Conservation (phyloP, 1,140 invertebrate species). For the Prorops nasuta region DNA sequence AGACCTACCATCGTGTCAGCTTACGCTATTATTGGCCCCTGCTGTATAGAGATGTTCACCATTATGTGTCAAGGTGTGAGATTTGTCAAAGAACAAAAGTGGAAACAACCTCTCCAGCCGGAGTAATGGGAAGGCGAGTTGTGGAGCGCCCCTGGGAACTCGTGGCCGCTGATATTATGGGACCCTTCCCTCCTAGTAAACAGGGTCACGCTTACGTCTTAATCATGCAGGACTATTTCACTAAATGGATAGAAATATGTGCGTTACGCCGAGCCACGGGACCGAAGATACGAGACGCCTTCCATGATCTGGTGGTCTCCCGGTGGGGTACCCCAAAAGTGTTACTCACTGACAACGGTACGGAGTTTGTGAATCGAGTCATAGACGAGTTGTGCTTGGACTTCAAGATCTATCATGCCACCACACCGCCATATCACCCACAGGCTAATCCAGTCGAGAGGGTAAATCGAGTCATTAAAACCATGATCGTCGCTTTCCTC, state of each 20-base stretch:
- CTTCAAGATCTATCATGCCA: not conserved
- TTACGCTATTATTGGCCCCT: constrained; percentile 13
- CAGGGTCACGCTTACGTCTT: constrained; percentile 33
- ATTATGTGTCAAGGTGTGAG: constrained; percentile 14
- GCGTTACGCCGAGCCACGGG: constrained; percentile 9
- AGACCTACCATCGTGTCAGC: constrained; percentile 25
- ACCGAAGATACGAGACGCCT: not conserved
- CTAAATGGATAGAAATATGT: constrained; percentile 26
- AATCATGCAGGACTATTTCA: constrained; percentile 38
- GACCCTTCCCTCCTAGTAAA: constrained; percentile 31
- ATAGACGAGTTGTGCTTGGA: not conserved
- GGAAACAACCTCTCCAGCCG: constrained; percentile 17
- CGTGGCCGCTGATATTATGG: constrained; percentile 34
- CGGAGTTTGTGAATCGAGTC: not conserved
- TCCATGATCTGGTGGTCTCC: not conserved
- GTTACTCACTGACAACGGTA: constrained; percentile 1
- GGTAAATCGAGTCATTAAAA: constrained; percentile 1
- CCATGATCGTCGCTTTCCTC: constrained; percentile 1
- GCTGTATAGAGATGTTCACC: constrained; percentile 16
- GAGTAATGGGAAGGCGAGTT: constrained; percentile 25
- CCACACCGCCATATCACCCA: not conserved
- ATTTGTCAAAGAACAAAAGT: constrained; percentile 27
- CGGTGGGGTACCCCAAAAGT: not conserved
- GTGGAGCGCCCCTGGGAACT: constrained; percentile 25
- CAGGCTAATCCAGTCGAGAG: constrained; percentile 10